phyloP scores from a whole-genome alignment of 1,140 invertebrate genomes.

The Achatina immaculata region DNA sequence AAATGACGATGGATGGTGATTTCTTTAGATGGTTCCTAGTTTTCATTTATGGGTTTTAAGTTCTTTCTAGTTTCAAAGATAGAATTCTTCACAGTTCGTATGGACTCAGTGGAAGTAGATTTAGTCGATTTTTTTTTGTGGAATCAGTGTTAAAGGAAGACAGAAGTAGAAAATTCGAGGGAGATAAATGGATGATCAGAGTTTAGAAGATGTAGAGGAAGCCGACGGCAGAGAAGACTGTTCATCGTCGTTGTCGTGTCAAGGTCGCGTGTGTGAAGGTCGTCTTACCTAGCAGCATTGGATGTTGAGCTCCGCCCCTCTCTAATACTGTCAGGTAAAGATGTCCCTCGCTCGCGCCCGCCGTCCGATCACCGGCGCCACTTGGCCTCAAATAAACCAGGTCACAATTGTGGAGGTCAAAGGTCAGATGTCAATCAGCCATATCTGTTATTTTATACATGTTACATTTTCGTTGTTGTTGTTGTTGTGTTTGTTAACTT shows the following conservation, averaged over 20 bases:
- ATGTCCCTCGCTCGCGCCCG: slow-evolving; percentile 31
- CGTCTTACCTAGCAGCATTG: slow-evolving; percentile 39
- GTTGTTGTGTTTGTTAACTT: too few species aligned
- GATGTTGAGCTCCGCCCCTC: slow-evolving; percentile 3
- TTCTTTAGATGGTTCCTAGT: not conserved
- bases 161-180: not conserved
- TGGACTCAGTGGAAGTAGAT: not conserved
- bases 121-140: not conserved
- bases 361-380: slow-evolving; percentile 23
- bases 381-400: slow-evolving; percentile 31
- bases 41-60: not conserved
- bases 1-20: slow-evolving; percentile 23
- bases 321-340: slow-evolving; percentile 40
- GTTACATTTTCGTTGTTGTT: too few species aligned
- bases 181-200: not conserved
- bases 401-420: slow-evolving; percentile 23
- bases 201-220: not conserved
- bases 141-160: not conserved
- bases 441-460: not conserved
- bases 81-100: not conserved
- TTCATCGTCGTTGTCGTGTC: slow-evolving; percentile 15
- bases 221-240: not conserved
- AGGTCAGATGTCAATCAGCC: slow-evolving; percentile 36
- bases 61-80: not conserved
- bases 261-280: slow-evolving; percentile 21